Evolutionary conservation across 2,113 vertebrate genomes (phyloP), one percentile per base, ranked within the genome.

Genomic region (Stictonetta naevosa): DNA sequence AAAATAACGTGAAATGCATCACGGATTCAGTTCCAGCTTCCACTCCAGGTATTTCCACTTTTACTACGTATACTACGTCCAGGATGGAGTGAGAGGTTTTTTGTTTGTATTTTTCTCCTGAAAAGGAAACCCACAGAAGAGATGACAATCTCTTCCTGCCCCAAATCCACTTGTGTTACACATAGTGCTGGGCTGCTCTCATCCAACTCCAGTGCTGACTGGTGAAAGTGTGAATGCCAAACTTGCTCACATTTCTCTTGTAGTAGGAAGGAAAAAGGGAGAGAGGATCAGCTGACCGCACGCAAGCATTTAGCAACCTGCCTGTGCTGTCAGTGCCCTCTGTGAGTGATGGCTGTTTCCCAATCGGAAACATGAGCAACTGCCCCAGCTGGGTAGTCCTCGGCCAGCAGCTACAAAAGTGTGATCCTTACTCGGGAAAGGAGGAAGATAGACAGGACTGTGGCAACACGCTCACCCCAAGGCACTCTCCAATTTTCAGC

Each of bases 151-250:
- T 69, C 63, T 89, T 95, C 92, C 93, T 3, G 34, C 59, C 83
- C 53, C 93, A 88, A 90, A 87, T 95, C 84, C 92, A 86, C 74
- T 91, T 38, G 52, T 55, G 93, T 90, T 83, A 63, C 75, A 78
- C 69, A 50, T 73, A 88, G n/a, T 81, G 56, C 73, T 66, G 56
- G 17, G 76, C 56, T 92, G 83, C 66, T 78, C 81, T 74, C 85
- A 92, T 95, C 96, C 88, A 97, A 91, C 90, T 97, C 93, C 92
- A 97, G 84, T 80, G 73, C 59, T 71, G 93, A 95, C 91, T 88
- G 95, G 90, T 74, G 92, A 87, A 90, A 88, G 83, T 79, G 44
- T 15, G 81, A 42, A 91, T 22, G 83, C 25, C 34, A 89, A 97
- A 97, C 93, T 96, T 96, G 95, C 68, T 96, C 83, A 92, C 76